Conservation (phyloP, 2,888 invertebrate species). For the Eremobia ochroleuca region DNA sequence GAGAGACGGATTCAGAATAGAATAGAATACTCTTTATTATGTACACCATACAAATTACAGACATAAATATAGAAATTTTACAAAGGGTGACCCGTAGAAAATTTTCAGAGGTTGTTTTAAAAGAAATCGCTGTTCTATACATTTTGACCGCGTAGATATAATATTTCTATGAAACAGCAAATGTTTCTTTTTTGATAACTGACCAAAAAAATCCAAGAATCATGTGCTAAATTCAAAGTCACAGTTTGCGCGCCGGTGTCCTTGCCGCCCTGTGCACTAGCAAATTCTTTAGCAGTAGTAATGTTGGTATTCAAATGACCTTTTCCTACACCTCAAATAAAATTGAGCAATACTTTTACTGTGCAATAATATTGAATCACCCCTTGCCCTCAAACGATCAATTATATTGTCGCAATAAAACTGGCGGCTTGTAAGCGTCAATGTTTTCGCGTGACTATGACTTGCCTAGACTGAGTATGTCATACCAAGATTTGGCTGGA, state of each 20-base stretch:
- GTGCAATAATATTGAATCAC: background rate
- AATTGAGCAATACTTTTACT: background rate
- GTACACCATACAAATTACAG: too few relatives aligned
- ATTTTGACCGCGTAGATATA: too few relatives aligned
- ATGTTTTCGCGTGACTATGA: background rate
- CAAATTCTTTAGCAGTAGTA: background rate
- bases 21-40: too few relatives aligned
- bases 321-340: background rate
- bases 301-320: background rate
- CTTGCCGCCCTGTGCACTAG: background rate
- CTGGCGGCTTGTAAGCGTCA: background rate
- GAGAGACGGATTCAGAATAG: background rate
- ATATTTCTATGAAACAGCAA: too few relatives aligned
- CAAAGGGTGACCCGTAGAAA: too few relatives aligned
- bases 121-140: too few relatives aligned
- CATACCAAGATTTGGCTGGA: background rate
- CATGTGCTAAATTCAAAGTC: too few relatives aligned
- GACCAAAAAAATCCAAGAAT: too few relatives aligned
- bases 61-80: too few relatives aligned
- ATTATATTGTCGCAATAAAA: background rate
- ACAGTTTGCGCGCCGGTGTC: background rate
- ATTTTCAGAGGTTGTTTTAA: too few relatives aligned
- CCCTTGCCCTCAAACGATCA: background rate
- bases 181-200: too few relatives aligned
- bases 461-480: too few relatives aligned